A percentile compares a stretch with the other conserved stretches of the same genome.
phyloP scores from a whole-genome alignment of 2,888 invertebrate genomes.

The Dusona sp. region DNA sequence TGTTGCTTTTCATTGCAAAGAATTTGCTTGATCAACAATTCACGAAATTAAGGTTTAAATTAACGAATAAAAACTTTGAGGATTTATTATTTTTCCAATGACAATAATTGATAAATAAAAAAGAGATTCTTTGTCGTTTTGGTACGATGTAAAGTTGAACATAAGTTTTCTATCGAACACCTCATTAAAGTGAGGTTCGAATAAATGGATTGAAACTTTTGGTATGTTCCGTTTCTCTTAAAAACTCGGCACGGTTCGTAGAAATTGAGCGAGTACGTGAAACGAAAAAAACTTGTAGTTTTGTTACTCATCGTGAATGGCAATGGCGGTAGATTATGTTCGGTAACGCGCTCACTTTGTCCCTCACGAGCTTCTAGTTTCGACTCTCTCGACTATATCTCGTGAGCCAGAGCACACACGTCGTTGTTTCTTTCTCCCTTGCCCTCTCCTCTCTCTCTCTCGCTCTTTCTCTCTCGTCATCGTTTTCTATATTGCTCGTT shows the following conservation, averaged over 20 bases:
- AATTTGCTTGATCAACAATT: too few species aligned
- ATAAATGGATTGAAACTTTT: neutral
- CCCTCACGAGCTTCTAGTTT: constrained; percentile 46
- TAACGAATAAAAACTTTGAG: too few species aligned
- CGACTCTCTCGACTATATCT: constrained; percentile 46
- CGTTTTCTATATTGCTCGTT: constrained; percentile 39
- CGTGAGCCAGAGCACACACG: constrained; percentile 23
- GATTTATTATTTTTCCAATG: neutral
- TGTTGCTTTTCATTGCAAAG: too few species aligned
- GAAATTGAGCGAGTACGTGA: neutral
- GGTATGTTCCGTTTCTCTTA: neutral
- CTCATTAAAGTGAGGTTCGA: neutral
- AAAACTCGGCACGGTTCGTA: neutral
- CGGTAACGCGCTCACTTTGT: constrained; percentile 48
- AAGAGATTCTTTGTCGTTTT: neutral
- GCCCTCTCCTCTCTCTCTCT: constrained; percentile 10
- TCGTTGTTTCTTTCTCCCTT: neutral
- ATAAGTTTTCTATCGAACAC: neutral
- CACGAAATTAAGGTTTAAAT: too few species aligned
- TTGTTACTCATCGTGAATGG: constrained; percentile 39
- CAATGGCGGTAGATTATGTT: constrained; percentile 67
- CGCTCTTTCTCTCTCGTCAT: constrained; percentile 18
- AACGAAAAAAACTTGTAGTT: constrained; percentile 22
- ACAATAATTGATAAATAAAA: neutral
- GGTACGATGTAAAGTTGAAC: too few species aligned